Evolutionary conservation across 2,797 vertebrate species (phyloP).

Genomic region (Lophotriccus pileatus): DNA sequence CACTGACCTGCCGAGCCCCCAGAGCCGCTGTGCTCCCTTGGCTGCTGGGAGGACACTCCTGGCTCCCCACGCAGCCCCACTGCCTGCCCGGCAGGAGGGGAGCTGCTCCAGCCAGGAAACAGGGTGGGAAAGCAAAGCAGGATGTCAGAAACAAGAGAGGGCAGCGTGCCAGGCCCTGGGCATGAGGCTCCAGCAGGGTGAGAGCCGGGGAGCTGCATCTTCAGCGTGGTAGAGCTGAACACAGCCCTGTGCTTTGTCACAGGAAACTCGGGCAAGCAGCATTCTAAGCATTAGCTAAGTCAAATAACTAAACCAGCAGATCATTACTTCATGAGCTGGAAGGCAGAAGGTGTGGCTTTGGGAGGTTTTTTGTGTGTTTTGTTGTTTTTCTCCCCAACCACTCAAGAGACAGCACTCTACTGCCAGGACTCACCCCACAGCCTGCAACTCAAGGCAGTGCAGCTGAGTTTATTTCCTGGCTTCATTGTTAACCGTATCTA

Average conservation of each 20-base stretch:
- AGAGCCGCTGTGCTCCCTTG: not conserved
- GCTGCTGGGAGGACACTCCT: not conserved
- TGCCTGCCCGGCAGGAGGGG: rapidly evolving
- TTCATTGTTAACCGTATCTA: not conserved
- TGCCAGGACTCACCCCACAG: not conserved
- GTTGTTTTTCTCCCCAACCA: not conserved
- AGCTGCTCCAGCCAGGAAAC: not conserved
- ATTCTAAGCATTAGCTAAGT: not conserved
- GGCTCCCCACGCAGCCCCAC: not conserved
- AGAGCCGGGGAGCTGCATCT: too few relatives aligned
- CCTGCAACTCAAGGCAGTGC: not conserved
- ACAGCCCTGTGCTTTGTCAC: not conserved
- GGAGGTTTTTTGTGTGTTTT: not conserved
- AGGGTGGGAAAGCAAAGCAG: not conserved
- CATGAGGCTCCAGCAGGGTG: not conserved
- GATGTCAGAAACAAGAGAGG: not conserved
- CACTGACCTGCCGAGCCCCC: not conserved
- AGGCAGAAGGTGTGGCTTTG: not conserved
- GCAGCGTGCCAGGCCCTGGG: rapidly evolving
- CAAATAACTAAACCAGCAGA: not conserved
- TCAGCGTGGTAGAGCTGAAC: not conserved
- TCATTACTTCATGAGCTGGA: not conserved
- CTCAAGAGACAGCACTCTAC: not conserved
- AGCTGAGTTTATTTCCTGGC: not conserved
- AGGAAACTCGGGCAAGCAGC: not conserved